Evolutionary conservation across 2,888 invertebrate genomes (phyloP), one percentile per base, ranked within the genome.

Genomic region (Thymelicus acteon): DNA sequence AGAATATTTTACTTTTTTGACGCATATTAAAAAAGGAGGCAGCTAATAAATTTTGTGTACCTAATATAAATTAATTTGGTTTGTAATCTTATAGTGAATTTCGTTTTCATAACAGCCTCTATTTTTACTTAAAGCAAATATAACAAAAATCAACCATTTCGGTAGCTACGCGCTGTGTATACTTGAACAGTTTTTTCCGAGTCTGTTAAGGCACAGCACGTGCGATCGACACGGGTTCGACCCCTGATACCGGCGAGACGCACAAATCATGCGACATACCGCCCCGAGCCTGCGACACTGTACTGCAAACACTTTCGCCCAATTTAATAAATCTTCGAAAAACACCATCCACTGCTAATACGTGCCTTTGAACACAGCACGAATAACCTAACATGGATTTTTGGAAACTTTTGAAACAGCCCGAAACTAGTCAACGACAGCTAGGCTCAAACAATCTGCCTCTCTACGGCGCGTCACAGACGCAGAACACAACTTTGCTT

Each of bases 191-290:
- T 72, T 72, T 52, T 47, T 60, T 75, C 80, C 47, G 68, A 68
- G 54, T 68, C 44, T 62, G 68, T 69, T 57, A 58, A 83, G 78
- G 79, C 72, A 69, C 72, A 78, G 75, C 90, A 90, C 85, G 87
- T 91, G 90, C 80, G 73, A 77, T 80, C 86, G 90, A 90, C 90
- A 86, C 80, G 87, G 88, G 86, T 80, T 76, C 79, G 81, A 80
- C 80, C 82, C 86, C 81, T 80, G 78, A 74, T 75, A 76, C 81
- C 81, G 81, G 75, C 84, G 85, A 85, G 86, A 86, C 87, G 80
- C 88, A 91, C 90, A 92, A 92, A 92, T 92, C 91, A 90, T 89
- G 84, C 84, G 78, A 88, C 89, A 88, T 81, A 80, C 83, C 81
- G 83, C 67, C 72, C 61, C 67, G 68, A 68, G 64, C 60, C 64